Base-by-base conservation (phyloP, 1,140 invertebrate species). In the Drosophila ironensis region DNA sequence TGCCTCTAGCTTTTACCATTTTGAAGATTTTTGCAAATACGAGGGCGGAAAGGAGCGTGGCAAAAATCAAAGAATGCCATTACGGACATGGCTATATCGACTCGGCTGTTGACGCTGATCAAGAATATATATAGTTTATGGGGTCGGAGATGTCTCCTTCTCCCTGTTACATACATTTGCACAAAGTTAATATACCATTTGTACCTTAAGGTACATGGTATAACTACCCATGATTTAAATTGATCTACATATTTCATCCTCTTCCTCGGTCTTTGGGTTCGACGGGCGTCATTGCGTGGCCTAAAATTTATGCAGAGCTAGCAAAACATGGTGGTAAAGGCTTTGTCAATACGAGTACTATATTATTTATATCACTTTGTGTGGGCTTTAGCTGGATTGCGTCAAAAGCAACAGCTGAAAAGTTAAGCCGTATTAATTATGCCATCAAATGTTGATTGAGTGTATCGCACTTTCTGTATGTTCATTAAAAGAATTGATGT, bases 331-430 rank as follows among this genome's bases (percentile, higher is more conserved):
- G 24, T 66, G 61, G 66, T 51, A 64, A 63, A 63, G 59, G 59
- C 56, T 63, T 61, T 37, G 35, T 40, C 24, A 75, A 75, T 47
- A 59, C 40, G 56, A 75, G 68, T n/a, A n/a, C n/a, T n/a, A n/a
- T n/a, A n/a, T n/a, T n/a, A n/a, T n/a, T 72, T 54, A 35, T 60
- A 44, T 54, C 53, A 48, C 22, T 66, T 60, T 61, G 35, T 41
- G 30, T 24, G 41, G 56, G 22, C 14, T 33, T 74, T 48, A 24
- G 41, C 51, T 40, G 35, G 41, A 44, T 35, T 33, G 46, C 50
- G 59, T 51, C 45, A 47, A 52, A 47, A 51, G 41, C 33, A 11
- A 59, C n/a, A 59, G 28, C 44, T 74, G 35, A 66, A 46, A 53
- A 48, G 37, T 42, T 66, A 42, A 66, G 51, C 46, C 59, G 59